Base-by-base conservation (phyloP, 2,113 vertebrate species). In the Pseudonaja textilis region DNA sequence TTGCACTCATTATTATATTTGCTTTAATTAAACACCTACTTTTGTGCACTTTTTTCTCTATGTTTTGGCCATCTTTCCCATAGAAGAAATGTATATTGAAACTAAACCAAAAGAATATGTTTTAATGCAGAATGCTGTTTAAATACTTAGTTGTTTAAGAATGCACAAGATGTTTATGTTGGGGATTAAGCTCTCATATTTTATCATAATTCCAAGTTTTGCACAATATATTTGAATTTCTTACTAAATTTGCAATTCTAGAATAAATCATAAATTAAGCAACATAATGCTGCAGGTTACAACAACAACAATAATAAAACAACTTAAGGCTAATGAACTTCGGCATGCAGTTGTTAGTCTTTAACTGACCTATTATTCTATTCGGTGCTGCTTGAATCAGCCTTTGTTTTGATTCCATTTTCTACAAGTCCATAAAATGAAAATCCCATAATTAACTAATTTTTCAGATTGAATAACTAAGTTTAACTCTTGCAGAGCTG, bases 401-500 rank as follows among this genome's bases (percentile, higher is more conserved):
- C 34, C 39, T 56, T 29, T 86, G 26, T 4, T 88, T 10, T 85
- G 2, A 29, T 88, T 47, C 0, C 16, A 29, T n/a, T 29, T 29
- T n/a, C 3, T 85, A n/a, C 26, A 8, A 56, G 3, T 56, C 26
- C 57, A 25, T 52, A 88, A 4, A 29, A 9, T 14, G 42, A 10
- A 8, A 56, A n/a, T 54, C 18, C n/a, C 18, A 81, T 22, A 81
- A 39, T 39, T 18, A 74, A 74, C 64, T 39, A 81, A 81, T 20
- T 1, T 6, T 20, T 18, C 34, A 86, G 45, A 50, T 95, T 5
- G 10, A 52, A 74, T 52, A 23, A 12, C 26, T 29, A 95, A 45
- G 29, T 89, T 92, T 88, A 0, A 94, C 10, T 95, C 91, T 94
- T 94, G 50, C 97, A 99, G 99, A 97, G 97, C 97, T 1, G 98